Evolutionary conservation across 2,888 invertebrate genomes (phyloP), one percentile per base, ranked within the genome.

Genomic region (Nemotelus nigrinus): DNA sequence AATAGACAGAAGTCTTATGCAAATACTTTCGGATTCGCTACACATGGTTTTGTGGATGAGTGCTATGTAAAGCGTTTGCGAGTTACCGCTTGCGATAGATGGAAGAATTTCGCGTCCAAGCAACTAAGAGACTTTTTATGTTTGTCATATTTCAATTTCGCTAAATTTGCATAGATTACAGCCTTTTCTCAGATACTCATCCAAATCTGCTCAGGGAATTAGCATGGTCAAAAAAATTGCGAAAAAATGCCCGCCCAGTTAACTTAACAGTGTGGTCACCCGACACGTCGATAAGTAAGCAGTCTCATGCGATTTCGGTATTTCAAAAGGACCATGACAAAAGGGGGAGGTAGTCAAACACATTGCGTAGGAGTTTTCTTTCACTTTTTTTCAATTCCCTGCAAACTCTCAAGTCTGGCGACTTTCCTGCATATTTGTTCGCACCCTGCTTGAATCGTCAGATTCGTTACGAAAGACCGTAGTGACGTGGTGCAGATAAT

Each of bases 1-100:
- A 65, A 53, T 44, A 58, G 72, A 72, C 47, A 57, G 63, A 60
- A 60, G 74, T 60, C 74, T 74, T 78, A 58, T 64, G 70, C 57
- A 58, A 68, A 64, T 67, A 58, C 41, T 70, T 64, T 76, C 10
- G 72, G 39, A 60, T 74, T 47, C 72, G 25, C 39, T 45, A 55
- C 48, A 60, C 60, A 74, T 74, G 60, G 43, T 60, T 39, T 55
- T 53, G 68, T n/a, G 39, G 39, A 39, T 68, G 50, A 10, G 10
- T 60, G n/a, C 25, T 25, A 53, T 68, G 6, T 2, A 7, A 39
- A n/a, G 25, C 6, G 57, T 58, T 25, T 25, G 25, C 7, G 72
- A 72, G 72, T 53, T 70, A 53, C 70, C 70, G 43, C 8, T 47
- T 47, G 48, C 10, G 25, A 67, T 8, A 25, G 25, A 25, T 25